Conservation (phyloP, 2,113 vertebrate genomes). For the Sebastes fasciatus region DNA sequence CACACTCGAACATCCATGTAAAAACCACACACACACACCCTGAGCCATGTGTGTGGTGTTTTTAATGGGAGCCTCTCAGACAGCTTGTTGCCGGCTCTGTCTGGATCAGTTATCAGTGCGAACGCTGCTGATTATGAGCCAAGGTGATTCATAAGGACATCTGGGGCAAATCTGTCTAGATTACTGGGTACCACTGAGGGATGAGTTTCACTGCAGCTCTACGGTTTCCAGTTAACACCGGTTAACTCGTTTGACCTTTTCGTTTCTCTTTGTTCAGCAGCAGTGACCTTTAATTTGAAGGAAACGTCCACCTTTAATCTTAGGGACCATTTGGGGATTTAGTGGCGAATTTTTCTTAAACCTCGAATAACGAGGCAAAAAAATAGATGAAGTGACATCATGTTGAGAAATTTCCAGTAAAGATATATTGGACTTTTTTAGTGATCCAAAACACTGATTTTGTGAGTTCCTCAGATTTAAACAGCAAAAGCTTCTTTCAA, state of each 20-base stretch:
- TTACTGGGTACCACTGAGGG: constrained; percentile 20
- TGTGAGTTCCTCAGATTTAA: background rate
- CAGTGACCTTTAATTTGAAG: constrained; percentile 7
- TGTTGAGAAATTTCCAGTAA: constrained; percentile 15
- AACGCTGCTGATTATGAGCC: constrained; percentile 48
- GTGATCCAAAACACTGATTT: background rate
- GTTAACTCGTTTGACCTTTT: constrained; percentile 49
- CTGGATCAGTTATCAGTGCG: constrained; percentile 57
- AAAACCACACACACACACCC: background rate
- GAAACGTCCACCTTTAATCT: constrained; percentile 12
- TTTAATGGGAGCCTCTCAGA: constrained; percentile 58
- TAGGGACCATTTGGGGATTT: constrained; percentile 42
- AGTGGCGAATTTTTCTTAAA: constrained; percentile 24
- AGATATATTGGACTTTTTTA: background rate
- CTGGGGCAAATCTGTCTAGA: constrained; percentile 57
- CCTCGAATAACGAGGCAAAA: constrained; percentile 23
- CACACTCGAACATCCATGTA: background rate
- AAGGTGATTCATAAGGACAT: constrained; percentile 70
- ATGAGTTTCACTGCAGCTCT: constrained; percentile 12
- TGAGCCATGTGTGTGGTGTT: constrained; percentile 50
- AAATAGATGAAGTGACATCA: constrained; percentile 23
- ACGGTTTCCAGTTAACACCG: constrained; percentile 7
- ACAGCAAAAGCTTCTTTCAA: background rate
- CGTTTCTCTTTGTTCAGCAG: constrained; percentile 27
- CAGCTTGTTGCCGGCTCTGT: constrained; percentile 42